These are phyloP conservation scores for Notamacropus eugenii DNA, from an alignment of 2,797 vertebrate species.

Conservation along the genomic window DNA sequence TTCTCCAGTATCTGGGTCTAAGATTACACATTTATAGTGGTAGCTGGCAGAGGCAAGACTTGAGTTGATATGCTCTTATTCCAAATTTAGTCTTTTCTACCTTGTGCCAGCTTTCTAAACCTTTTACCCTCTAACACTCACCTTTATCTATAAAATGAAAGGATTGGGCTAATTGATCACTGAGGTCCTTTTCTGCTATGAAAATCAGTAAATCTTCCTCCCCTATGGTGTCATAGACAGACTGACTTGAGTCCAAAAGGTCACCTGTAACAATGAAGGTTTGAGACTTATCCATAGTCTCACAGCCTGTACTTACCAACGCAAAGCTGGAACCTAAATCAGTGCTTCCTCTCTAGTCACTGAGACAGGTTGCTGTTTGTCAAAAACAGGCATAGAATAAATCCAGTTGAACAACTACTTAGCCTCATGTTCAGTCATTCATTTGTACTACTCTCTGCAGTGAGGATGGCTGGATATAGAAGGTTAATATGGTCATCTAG, in stretches of 20 bases:
- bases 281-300: not conserved
- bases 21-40: not conserved
- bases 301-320: not conserved
- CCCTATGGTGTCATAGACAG: not conserved
- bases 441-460: conserved; percentile 35
- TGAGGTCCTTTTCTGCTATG: not conserved
- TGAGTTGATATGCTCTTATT: not conserved
- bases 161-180: not conserved
- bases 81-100: not conserved
- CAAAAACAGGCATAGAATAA: not conserved
- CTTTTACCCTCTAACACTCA: not conserved
- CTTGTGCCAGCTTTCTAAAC: not conserved
- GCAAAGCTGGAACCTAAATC: not conserved
- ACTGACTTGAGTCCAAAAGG: not conserved
- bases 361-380: not conserved
- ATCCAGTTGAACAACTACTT: not conserved
- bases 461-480: conserved; percentile 34
- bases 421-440: conserved; percentile 7
- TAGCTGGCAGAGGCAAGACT: not conserved
- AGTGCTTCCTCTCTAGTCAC: not conserved
- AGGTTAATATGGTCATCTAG: conserved; percentile 59
- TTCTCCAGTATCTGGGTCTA: not conserved
- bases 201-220: not conserved
- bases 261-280: not conserved
- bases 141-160: not conserved